These are phyloP conservation scores for Cyclina sinensis DNA, from an alignment of 1,140 invertebrate species.

Conservation along the genomic window DNA sequence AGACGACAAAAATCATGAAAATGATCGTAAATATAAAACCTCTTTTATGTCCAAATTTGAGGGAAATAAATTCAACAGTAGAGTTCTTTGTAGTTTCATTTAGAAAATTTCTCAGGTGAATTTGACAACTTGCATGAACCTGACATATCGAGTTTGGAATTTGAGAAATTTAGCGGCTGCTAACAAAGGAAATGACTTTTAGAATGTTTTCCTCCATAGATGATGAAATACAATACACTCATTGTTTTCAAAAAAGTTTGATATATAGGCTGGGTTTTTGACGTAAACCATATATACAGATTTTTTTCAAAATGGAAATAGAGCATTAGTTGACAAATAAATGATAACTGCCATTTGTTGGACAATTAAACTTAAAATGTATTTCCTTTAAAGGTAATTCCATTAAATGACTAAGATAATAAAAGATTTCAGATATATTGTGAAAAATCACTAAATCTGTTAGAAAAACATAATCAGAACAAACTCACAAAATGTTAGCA, in stretches of 20 bases:
- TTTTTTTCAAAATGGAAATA: not conserved
- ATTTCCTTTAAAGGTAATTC: too few species aligned
- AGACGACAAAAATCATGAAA: constrained; percentile 22
- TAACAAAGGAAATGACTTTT: constrained; percentile 37
- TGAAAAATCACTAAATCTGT: too few species aligned
- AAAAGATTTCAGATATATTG: too few species aligned
- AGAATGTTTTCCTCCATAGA: constrained; percentile 16
- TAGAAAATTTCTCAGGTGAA: constrained; percentile 40
- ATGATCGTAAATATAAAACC: constrained; percentile 35
- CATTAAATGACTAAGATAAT: too few species aligned
- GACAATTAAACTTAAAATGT: too few species aligned
- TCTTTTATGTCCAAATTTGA: not conserved
- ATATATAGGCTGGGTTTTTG: not conserved
- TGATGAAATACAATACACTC: not conserved
- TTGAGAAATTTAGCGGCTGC: constrained; percentile 12
- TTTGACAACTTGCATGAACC: constrained; percentile 26
- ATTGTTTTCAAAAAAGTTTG: not conserved
- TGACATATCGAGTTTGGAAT: constrained; percentile 42
- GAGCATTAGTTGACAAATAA: too few species aligned
- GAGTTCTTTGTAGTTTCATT: constrained; percentile 32
- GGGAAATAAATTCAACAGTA: constrained; percentile 9
- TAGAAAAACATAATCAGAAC: too few species aligned
- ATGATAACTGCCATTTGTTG: too few species aligned
- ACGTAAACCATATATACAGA: not conserved
- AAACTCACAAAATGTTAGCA: too few species aligned